Percentiles rank a stretch among this genome's conserved stretches.
phyloP scores from a whole-genome alignment of 1,140 invertebrate genomes.

The Drosophila prosaltans region DNA sequence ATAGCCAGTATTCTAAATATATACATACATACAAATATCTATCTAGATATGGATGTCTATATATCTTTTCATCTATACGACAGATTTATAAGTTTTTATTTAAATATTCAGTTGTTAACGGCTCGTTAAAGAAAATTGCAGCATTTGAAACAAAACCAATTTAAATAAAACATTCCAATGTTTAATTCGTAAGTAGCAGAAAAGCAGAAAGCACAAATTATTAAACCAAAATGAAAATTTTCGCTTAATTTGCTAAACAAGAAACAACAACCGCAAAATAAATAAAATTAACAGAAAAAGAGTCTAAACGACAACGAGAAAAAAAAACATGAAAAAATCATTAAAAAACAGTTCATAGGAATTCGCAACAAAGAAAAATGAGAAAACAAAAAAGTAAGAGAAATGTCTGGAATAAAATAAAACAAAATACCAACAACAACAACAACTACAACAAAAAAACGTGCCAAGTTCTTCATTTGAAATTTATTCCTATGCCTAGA shows the following conservation, averaged over 20 bases:
- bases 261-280: background rate
- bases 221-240: conserved; percentile 4
- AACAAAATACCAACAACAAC: background rate
- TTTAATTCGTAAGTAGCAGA: conserved; percentile 44
- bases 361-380: conserved; percentile 31
- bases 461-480: conserved; percentile 41
- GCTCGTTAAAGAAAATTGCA: conserved; percentile 68
- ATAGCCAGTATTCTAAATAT: conserved; percentile 42
- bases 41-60: conserved; percentile 30
- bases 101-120: conserved; percentile 71
- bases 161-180: conserved; percentile 32
- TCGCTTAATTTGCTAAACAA: conserved; percentile 11
- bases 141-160: conserved; percentile 18
- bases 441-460: conserved; percentile 35
- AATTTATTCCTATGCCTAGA: conserved; percentile 50
- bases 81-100: conserved; percentile 75
- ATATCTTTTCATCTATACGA: conserved; percentile 37
- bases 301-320: background rate
- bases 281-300: conserved; percentile 2
- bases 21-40: conserved; percentile 34
- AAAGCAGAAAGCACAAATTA: background rate
- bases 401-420: conserved; percentile 29
- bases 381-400: conserved; percentile 36
- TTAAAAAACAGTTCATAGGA: conserved; percentile 40
- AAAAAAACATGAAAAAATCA: conserved; percentile 38